Conservation (phyloP, 2,888 invertebrate species). For the Drosophila stalkeri region DNA sequence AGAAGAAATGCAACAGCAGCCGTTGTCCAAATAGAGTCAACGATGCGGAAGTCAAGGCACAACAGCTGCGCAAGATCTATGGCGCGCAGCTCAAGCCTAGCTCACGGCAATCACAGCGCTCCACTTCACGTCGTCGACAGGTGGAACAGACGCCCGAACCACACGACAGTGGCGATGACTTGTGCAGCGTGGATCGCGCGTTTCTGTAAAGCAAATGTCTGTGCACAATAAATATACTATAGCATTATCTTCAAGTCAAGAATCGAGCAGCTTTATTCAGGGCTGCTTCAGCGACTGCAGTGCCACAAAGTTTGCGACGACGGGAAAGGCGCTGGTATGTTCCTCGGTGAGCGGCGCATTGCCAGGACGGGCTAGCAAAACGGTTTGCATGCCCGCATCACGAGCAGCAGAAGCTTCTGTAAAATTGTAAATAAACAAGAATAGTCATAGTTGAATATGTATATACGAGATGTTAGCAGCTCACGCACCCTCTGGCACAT, state of each 20-base stretch:
- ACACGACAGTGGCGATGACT: slow-evolving; percentile 82
- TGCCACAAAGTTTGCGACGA: slow-evolving; percentile 87
- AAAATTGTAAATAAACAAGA: neutral
- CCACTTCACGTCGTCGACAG: slow-evolving; percentile 32
- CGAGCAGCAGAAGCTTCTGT: slow-evolving; percentile 94
- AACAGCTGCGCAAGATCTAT: slow-evolving; percentile 74
- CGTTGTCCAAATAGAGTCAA: slow-evolving; percentile 27
- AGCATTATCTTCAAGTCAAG: neutral
- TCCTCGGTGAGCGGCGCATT: slow-evolving; percentile 90
- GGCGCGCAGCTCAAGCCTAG: slow-evolving; percentile 52
- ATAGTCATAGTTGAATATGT: neutral
- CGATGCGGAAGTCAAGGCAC: slow-evolving; percentile 56
- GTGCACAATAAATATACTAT: neutral
- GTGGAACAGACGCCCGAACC: slow-evolving; percentile 47
- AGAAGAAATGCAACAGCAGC: slow-evolving; percentile 57
- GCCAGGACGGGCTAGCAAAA: slow-evolving; percentile 91
- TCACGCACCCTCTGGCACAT: slow-evolving; percentile 92
- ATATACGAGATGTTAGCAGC: neutral
- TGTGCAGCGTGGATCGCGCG: slow-evolving; percentile 83
- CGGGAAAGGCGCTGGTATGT: slow-evolving; percentile 86
- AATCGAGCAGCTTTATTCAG: slow-evolving; percentile 22
- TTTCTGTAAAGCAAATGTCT: slow-evolving; percentile 60
- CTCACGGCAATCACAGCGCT: slow-evolving; percentile 66
- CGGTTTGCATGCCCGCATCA: slow-evolving; percentile 89
- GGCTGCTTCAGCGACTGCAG: slow-evolving; percentile 26